These are phyloP conservation scores for Limnephilus lunatus DNA, from an alignment of 2,888 invertebrate genomes.

Conservation along the genomic window DNA sequence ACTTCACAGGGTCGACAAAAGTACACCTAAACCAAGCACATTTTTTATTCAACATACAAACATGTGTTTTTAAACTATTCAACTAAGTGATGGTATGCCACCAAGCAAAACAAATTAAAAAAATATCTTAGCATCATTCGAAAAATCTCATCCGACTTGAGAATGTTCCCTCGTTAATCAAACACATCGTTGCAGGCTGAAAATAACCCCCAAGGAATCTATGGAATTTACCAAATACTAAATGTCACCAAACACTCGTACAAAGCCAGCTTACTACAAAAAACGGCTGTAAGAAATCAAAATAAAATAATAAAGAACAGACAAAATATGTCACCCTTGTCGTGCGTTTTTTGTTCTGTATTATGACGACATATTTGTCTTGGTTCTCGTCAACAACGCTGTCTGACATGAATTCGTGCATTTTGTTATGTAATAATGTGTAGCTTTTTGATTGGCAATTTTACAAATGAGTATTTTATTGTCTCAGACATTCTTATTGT, in stretches of 20 bases:
- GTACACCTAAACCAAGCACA: not conserved
- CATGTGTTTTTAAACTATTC: not conserved
- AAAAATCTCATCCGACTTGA: not conserved
- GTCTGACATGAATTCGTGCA: not conserved
- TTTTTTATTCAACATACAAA: not conserved
- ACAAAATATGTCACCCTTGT: conserved; percentile 24
- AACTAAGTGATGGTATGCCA: not conserved
- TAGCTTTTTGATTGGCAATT: not conserved
- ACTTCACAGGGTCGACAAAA: too few relatives aligned
- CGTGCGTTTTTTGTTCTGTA: not conserved
- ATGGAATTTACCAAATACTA: not conserved
- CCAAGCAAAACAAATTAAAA: not conserved
- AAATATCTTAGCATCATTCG: not conserved
- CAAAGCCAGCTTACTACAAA: not conserved
- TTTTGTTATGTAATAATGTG: not conserved
- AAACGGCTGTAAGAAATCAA: not conserved
- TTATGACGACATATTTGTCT: not conserved
- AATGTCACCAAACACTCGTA: not conserved
- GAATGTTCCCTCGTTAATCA: not conserved
- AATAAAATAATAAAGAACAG: not conserved
- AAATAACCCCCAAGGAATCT: not conserved
- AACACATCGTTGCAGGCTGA: not conserved
- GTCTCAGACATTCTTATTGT: not conserved
- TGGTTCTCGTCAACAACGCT: not conserved
- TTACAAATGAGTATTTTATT: not conserved